Conservation (phyloP, 2,888 invertebrate species). For the Lithophane ornitopus region DNA sequence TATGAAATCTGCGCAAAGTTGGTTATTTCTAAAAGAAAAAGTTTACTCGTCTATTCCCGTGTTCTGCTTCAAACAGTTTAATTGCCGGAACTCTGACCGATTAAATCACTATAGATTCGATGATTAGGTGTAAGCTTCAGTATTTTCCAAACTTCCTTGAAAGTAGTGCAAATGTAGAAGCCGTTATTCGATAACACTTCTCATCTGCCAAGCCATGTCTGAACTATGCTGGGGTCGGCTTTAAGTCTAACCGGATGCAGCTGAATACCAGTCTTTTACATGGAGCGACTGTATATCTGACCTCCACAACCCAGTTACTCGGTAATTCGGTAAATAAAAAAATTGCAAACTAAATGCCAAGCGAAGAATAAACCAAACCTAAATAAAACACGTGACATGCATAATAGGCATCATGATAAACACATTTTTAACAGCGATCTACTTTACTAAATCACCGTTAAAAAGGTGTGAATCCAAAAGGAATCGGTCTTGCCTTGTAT, state of each 20-base stretch:
- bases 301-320: no score
- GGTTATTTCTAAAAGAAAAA: not conserved
- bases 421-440: constrained; percentile 40
- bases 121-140: not conserved
- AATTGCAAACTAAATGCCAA: not conserved
- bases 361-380: constrained; percentile 13
- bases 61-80: constrained; percentile 1
- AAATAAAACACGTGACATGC: constrained; percentile 28
- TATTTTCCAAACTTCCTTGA: not conserved
- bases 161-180: not conserved
- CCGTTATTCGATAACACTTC: not conserved
- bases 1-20: not conserved
- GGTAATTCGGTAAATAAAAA: no score
- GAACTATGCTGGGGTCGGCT: no score
- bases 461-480: constrained; percentile 68
- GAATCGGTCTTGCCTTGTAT: constrained; percentile 79
- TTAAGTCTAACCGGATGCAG: no score
- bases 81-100: constrained; percentile 1
- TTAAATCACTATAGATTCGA: not conserved
- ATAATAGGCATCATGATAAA: constrained; percentile 38
- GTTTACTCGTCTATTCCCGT: not conserved
- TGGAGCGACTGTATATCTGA: no score
- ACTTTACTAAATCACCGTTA: constrained; percentile 46
- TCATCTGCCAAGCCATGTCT: no score
- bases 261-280: no score